A percentile compares a stretch with the other conserved stretches of the same genome.
phyloP scores from a whole-genome alignment of 2,797 vertebrate genomes.

The Sylvia borin region DNA sequence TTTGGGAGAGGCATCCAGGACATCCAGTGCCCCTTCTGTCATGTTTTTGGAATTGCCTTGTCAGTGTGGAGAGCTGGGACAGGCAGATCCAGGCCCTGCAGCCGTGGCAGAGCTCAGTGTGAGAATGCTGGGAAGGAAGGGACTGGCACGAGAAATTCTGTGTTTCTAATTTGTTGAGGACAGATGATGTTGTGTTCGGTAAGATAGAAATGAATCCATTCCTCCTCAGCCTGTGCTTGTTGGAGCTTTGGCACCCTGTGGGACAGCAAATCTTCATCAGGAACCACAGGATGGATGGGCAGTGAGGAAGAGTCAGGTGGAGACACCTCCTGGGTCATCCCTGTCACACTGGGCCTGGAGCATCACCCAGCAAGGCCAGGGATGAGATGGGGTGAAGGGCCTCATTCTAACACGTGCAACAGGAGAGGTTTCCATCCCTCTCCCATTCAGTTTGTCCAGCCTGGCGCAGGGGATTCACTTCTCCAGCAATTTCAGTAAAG shows the following conservation, averaged over 20 bases:
- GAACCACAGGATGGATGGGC: background rate
- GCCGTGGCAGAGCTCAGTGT: accelerated
- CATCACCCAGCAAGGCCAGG: background rate
- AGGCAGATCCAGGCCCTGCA: background rate
- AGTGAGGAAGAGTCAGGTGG: background rate
- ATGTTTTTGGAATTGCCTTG: background rate
- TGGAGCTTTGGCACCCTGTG: background rate
- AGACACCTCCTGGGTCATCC: background rate
- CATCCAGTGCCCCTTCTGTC: background rate
- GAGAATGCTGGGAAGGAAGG: background rate
- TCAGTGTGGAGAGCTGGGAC: background rate
- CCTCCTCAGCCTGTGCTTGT: background rate
- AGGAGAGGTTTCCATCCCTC: background rate
- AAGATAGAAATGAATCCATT: background rate
- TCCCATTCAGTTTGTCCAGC: background rate
- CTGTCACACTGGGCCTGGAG: background rate
- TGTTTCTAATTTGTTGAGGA: background rate
- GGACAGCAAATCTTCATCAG: background rate
- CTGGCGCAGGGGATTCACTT: background rate
- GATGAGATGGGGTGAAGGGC: background rate
- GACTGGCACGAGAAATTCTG: background rate
- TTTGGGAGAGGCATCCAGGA: background rate
- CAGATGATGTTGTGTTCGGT: background rate
- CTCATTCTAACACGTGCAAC: accelerated
- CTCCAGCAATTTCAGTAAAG: background rate